phyloP scores from a whole-genome alignment of 2,888 invertebrate species.

The Cheilosia variabilis region DNA sequence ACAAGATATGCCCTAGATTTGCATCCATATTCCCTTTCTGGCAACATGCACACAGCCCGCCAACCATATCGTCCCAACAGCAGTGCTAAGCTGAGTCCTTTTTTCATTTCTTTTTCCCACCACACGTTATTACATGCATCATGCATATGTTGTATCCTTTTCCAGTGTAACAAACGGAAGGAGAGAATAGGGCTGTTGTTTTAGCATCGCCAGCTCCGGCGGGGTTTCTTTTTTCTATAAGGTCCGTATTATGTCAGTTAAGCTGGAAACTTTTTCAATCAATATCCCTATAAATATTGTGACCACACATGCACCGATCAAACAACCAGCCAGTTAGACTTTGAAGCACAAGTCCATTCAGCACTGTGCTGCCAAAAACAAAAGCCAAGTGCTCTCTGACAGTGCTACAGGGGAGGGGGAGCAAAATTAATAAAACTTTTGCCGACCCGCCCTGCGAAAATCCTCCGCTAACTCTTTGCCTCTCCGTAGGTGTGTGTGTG shows the following conservation, averaged over 20 bases:
- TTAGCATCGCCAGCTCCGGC: slow-evolving; percentile 31
- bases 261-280: slow-evolving; percentile 73
- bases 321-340: slow-evolving; percentile 12
- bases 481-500: neutral
- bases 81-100: slow-evolving; percentile 46
- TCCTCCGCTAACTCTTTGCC: slow-evolving; percentile 1
- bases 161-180: neutral
- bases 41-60: slow-evolving; percentile 2
- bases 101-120: slow-evolving; percentile 35
- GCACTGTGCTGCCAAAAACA: slow-evolving; percentile 44
- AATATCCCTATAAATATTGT: slow-evolving; percentile 71
- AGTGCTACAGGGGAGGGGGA: neutral
- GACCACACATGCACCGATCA: slow-evolving; percentile 24
- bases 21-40: slow-evolving; percentile 40
- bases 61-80: slow-evolving; percentile 49
- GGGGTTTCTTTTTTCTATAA: slow-evolving; percentile 14
- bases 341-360: slow-evolving; percentile 23
- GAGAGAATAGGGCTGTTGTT: slow-evolving; percentile 17
- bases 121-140: slow-evolving; percentile 66
- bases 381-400: slow-evolving; percentile 39
- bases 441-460: slow-evolving; percentile 29
- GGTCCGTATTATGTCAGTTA: slow-evolving; percentile 66
- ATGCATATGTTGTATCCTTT: slow-evolving; percentile 53
- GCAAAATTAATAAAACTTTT: slow-evolving; percentile 74
- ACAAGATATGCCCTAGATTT: slow-evolving; percentile 70